phyloP scores from a whole-genome alignment of 1,140 invertebrate genomes.

The Drosophila pandora region DNA sequence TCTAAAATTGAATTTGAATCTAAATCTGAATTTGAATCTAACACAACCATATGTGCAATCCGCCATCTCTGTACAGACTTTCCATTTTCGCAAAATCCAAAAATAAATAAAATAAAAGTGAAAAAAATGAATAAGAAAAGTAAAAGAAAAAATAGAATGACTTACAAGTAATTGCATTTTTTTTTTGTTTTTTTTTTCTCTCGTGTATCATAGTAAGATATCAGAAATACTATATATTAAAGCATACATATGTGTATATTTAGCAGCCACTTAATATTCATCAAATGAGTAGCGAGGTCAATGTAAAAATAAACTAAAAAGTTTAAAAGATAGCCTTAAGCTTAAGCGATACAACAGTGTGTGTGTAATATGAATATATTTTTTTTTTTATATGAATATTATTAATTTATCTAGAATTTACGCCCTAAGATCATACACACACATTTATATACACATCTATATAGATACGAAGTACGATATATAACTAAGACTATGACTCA shows the following conservation, averaged over 20 bases:
- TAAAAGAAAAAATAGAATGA: background rate
- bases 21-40: background rate
- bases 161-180: constrained; percentile 31
- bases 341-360: constrained; percentile 28
- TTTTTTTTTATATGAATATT: constrained; percentile 44
- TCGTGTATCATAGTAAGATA: constrained; percentile 44
- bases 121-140: background rate
- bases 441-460: constrained; percentile 19
- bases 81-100: background rate
- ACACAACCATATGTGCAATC: constrained; percentile 7
- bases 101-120: background rate
- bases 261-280: constrained; percentile 53
- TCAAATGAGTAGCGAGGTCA: constrained; percentile 66
- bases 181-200: constrained; percentile 26
- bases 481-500: constrained; percentile 55
- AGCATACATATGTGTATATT: constrained; percentile 35
- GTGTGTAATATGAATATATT: constrained; percentile 35
- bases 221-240: constrained; percentile 20
- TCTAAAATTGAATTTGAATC: background rate
- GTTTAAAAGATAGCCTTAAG: constrained; percentile 7
- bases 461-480: constrained; percentile 41
- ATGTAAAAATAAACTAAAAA: constrained; percentile 54
- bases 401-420: constrained; percentile 23
- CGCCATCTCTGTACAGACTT: constrained; percentile 4
- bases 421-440: constrained; percentile 21